Base-by-base conservation (phyloP, 2,797 vertebrate genomes). In the Phylloscopus collybita region DNA sequence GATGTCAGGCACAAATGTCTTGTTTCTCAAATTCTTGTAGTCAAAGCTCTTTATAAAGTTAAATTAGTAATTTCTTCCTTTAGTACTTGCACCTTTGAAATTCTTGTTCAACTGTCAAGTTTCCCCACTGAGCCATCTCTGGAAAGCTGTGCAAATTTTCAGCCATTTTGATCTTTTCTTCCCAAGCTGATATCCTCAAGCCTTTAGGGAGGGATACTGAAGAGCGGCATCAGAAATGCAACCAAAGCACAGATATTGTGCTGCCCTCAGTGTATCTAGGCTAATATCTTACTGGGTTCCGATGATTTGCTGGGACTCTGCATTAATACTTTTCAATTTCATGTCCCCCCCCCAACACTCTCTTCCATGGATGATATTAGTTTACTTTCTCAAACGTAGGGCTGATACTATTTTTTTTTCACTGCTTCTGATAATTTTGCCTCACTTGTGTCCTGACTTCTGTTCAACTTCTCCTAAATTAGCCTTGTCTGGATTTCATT, bases 401-500 rank as follows among this genome's bases (percentile, higher is more conserved):
- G 18, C 69, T 79, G 51, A 29, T 91, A 19, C 0, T 93, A 9
- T 40, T 89, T 92, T 66, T 88, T 76, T 75, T 94, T 54, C 26
- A n/a, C 42, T 75, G 50, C 16, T 94, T 92, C 89, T 93, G 66
- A 81, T 84, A 27, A 50, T 29, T 86, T 83, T 90, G 21, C 51
- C 16, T 81, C 81, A 49, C 69, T 88, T 72, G 54, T 74, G 38
- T 80, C 42, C 79, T 80, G 79, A 79, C 59, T 96, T 84, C 32
- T 95, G 72, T 87, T 95, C 56, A 91, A 5, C 71, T 97, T 88
- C 65, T 94, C 75, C 47, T 86, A 76, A 93, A 95, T 96, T 85
- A 88, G 85, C 69, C 20, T 76, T 72, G 61, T 90, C 71, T 95
- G 90, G 87, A 85, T 97, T 93, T 93, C 53, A 74, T 95, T 96